phyloP scores from a whole-genome alignment of 2,888 invertebrate genomes.

The Oscheius myriophilus region DNA sequence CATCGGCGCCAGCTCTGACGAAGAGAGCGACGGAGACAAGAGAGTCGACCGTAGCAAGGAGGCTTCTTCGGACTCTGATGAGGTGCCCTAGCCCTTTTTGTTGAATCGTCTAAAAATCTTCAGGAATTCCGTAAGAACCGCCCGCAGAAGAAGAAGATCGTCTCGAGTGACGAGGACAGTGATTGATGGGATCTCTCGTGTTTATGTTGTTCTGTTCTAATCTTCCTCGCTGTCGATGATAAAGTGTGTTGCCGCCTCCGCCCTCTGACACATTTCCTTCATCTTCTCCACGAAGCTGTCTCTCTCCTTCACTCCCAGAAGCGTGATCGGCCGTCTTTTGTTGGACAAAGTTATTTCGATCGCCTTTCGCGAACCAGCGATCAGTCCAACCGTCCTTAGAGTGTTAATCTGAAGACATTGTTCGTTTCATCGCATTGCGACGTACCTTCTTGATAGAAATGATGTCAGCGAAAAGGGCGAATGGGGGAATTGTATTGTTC shows the following conservation, averaged over 20 bases:
- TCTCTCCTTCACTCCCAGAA: slow-evolving; percentile 55
- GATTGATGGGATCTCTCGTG: slow-evolving; percentile 32
- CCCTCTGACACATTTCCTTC: slow-evolving; percentile 34
- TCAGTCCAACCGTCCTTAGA: slow-evolving; percentile 49
- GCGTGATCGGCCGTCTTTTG: slow-evolving; percentile 57
- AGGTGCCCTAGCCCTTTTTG: slow-evolving; percentile 22
- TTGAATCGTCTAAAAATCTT: neutral
- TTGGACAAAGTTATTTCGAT: slow-evolving; percentile 55
- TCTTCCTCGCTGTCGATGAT: slow-evolving; percentile 20
- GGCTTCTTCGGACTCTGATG: slow-evolving; percentile 42
- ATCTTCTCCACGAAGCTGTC: slow-evolving; percentile 52
- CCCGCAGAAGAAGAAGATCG: slow-evolving; percentile 50
- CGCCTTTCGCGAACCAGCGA: slow-evolving; percentile 59
- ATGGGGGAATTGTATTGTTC: slow-evolving; percentile 38
- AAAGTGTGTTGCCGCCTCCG: slow-evolving; percentile 19
- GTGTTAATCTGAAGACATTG: slow-evolving; percentile 41
- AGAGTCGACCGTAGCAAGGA: slow-evolving; percentile 38
- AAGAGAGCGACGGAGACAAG: slow-evolving; percentile 41
- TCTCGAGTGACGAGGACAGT: slow-evolving; percentile 53
- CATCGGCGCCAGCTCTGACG: slow-evolving; percentile 53
- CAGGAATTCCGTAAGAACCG: slow-evolving; percentile 42
- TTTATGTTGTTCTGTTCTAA: neutral
- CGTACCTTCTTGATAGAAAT: slow-evolving; percentile 53
- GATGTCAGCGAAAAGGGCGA: slow-evolving; percentile 59
- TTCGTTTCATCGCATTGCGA: neutral